These are phyloP conservation scores for Atta colombica DNA, from an alignment of 1,140 invertebrate species.

Conservation along the genomic window DNA sequence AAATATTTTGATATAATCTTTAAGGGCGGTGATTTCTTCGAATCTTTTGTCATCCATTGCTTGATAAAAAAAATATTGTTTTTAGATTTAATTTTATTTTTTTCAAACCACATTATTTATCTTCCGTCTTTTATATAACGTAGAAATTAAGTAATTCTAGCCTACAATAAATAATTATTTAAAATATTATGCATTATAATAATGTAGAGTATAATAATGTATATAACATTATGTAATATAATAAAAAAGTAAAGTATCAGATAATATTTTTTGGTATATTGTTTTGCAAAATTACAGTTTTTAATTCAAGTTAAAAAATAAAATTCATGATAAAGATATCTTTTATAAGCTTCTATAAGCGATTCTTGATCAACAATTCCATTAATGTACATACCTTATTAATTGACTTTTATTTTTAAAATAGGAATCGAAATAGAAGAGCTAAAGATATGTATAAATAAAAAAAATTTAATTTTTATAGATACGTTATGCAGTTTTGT, in stretches of 20 bases:
- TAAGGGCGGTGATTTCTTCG: neutral
- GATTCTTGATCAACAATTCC: neutral
- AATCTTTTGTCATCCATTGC: neutral
- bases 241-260: neutral
- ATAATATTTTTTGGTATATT: neutral
- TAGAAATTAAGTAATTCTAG: neutral
- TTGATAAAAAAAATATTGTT: neutral
- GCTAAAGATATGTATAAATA: neutral
- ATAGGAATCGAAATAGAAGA: neutral
- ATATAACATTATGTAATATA: neutral
- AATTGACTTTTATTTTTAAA: neutral
- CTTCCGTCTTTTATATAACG: neutral
- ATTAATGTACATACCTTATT: neutral
- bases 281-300: neutral
- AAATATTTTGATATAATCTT: constrained; percentile 58
- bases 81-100: constrained; percentile 16
- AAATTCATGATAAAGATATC: neutral
- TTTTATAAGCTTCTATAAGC: neutral
- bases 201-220: neutral
- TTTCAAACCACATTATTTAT: neutral
- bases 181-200: constrained; percentile 1
- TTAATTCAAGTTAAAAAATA: neutral
- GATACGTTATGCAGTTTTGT: neutral
- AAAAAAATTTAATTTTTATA: constrained; percentile 5
- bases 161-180: constrained; percentile 3